These are phyloP conservation scores for Perca fluviatilis DNA, from an alignment of 2,113 vertebrate species.

Conservation along the genomic window DNA sequence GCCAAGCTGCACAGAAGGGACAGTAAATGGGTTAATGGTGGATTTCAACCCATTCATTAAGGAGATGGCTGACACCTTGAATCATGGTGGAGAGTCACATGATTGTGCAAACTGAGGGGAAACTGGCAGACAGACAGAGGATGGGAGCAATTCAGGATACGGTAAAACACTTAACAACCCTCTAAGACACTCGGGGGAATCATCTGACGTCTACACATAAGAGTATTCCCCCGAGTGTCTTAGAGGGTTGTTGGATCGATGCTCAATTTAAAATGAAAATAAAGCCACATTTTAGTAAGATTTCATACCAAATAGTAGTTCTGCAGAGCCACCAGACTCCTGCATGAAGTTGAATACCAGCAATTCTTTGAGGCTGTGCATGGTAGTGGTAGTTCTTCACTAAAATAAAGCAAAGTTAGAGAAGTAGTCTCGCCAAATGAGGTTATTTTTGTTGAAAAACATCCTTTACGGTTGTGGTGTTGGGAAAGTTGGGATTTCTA, in stretches of 20 bases:
- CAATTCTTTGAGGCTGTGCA: background rate
- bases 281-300: background rate
- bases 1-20: constrained; percentile 3
- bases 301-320: background rate
- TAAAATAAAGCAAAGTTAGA: background rate
- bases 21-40: constrained; percentile 6
- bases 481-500: background rate
- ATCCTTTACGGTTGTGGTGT: background rate
- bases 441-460: background rate
- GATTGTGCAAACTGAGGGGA: constrained; percentile 16
- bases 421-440: background rate
- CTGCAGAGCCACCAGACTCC: background rate
- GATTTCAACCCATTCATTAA: background rate
- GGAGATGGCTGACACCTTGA: constrained; percentile 16
- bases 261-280: constrained; percentile 32
- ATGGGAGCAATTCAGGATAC: constrained; percentile 24
- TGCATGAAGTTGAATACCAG: background rate
- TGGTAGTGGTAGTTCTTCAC: background rate
- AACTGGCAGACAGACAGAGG: constrained; percentile 11
- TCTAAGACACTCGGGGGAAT: too few relatives aligned
- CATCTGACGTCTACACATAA: background rate
- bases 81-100: constrained; percentile 10
- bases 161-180: constrained; percentile 2
- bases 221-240: constrained; percentile 9
- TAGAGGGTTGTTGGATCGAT: constrained; percentile 9